Evolutionary conservation across 2,797 vertebrate genomes (phyloP), one percentile per base, ranked within the genome.

Genomic region (Cyclopterus lumpus): DNA sequence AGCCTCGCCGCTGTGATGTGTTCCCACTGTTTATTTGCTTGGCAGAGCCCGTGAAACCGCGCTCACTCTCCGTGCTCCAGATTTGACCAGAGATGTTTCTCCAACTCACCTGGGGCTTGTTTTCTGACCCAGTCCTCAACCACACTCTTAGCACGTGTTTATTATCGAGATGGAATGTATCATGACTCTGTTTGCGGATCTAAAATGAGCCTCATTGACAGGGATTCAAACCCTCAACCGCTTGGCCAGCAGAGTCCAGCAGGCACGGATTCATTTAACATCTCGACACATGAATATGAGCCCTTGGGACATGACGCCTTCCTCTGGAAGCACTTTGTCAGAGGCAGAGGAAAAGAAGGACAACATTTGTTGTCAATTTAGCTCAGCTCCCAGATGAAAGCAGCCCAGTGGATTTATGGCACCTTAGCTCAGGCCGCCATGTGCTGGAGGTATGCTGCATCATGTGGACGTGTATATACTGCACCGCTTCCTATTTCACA

Each of bases 281-380:
- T 72, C 55, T 60, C 46, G 51, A 36, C 40, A 70, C 75, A 71
- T 76, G 67, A 79, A 79, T 61, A 64, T 68, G 66, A 79, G 51
- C 68, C 82, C 71, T 67, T 40, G 48, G 69, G 55, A 81, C 65
- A 63, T 34, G 49, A 66, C 40, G 73, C 58, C n/a, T 72, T 32
- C 7, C 63, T 85, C 86, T 88, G 84, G 81, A 91, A 85, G 69
- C 72, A 83, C 80, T 89, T 89, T 77, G 74, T 85, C 76, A 76
- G 57, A 86, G 75, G 78, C 73, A 9, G 51, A 71, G 61, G 67
- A 55, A 80, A 67, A 81, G 55, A 48, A 54, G 74, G 63, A 82
- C 72, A 72, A 81, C 89, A 91, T 91, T 93, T 92, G 90, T 90
- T 90, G 84, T 88, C 80, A 91, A 91, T 93, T 91, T 90, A 83